Conservation (phyloP, 2,888 invertebrate genomes). For the Agriopis aurantiaria region DNA sequence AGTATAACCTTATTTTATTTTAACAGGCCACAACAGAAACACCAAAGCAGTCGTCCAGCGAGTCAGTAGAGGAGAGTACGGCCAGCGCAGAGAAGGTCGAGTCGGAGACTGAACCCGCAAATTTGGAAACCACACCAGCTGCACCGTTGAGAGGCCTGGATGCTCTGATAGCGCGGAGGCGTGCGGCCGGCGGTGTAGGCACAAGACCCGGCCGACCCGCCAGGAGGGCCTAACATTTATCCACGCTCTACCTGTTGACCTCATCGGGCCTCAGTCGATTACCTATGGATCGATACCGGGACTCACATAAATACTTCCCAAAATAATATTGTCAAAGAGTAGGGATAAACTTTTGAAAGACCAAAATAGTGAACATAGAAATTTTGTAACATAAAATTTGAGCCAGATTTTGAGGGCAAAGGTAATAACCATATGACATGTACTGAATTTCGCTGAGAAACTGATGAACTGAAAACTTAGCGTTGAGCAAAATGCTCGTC, state of each 20-base stretch:
- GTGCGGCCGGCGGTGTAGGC: conserved; percentile 84
- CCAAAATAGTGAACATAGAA: background rate
- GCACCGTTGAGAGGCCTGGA: conserved; percentile 88
- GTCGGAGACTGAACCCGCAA: conserved; percentile 72
- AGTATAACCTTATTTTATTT: background rate
- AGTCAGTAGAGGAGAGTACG: conserved; percentile 76
- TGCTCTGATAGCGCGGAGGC: conserved; percentile 90
- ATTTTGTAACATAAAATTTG: background rate
- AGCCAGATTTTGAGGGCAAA: conserved; percentile 19
- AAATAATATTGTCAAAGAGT: conserved; percentile 4
- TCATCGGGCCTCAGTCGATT: conserved; percentile 11
- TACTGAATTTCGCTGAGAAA: conserved; percentile 24
- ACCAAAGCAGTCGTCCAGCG: conserved; percentile 69
- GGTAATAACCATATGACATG: conserved; percentile 31
- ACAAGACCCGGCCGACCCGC: conserved; percentile 70
- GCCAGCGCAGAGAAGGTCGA: conserved; percentile 72
- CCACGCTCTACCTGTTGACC: conserved; percentile 54
- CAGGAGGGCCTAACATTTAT: conserved; percentile 58
- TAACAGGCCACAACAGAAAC: conserved; percentile 75
- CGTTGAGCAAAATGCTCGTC: background rate
- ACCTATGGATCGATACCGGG: background rate
- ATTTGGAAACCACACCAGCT: conserved; percentile 81
- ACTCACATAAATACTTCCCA: background rate
- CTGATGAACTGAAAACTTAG: conserved; percentile 6
- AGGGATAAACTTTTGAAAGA: background rate